Conservation (phyloP, 2,797 vertebrate species). For the Carcharodon carcharias region DNA sequence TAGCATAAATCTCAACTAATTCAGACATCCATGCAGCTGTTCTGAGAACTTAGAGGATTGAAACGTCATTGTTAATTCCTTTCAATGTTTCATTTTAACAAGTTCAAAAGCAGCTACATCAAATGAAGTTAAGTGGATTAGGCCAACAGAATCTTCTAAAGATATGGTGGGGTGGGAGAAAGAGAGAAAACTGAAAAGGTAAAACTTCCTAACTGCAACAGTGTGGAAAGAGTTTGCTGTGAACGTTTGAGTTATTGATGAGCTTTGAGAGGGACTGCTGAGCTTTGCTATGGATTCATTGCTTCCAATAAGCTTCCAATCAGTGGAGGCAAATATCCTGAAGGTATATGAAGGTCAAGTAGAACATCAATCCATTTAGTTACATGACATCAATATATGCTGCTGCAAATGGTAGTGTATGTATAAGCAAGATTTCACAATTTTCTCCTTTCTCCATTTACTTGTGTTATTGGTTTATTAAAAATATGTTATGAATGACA, state of each 20-base stretch:
- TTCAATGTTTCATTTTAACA: not conserved
- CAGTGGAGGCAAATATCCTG: not conserved
- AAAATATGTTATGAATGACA: not conserved
- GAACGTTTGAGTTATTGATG: not conserved
- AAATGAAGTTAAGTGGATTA: slow-evolving; percentile 7
- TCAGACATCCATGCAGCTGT: not conserved
- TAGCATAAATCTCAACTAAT: not conserved
- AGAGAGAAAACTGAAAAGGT: not conserved
- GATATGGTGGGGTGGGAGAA: not conserved
- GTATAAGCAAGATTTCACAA: not conserved
- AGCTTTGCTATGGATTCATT: not conserved
- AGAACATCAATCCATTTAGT: not conserved
- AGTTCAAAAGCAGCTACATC: not conserved
- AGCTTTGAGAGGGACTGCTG: not conserved
- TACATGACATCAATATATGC: not conserved
- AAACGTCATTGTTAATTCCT: not conserved
- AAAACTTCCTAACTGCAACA: not conserved
- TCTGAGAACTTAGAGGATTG: not conserved
- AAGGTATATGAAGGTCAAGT: not conserved
- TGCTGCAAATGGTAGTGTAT: not conserved
- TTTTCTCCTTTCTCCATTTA: not conserved
- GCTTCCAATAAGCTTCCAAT: not conserved
- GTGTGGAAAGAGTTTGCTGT: not conserved
- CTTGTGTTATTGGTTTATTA: not conserved
- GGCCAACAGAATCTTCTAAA: not conserved